Conservation (phyloP, 1,140 invertebrate species). For the Sitodiplosis mosellana region DNA sequence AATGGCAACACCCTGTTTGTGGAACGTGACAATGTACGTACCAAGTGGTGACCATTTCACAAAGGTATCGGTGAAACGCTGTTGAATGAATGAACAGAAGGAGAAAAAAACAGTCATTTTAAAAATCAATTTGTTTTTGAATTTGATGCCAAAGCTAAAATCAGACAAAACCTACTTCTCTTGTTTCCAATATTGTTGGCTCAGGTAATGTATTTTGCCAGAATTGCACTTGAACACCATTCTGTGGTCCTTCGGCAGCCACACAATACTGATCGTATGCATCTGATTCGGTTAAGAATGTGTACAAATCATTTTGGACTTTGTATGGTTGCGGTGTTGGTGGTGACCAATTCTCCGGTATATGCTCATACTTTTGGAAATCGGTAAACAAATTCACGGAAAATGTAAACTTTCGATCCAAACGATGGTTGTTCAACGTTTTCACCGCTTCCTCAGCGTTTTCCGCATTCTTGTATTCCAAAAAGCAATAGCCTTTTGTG, state of each 20-base stretch:
- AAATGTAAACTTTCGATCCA: constrained; percentile 94
- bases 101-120: not conserved
- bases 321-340: constrained; percentile 74
- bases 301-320: constrained; percentile 74
- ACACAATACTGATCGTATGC: constrained; percentile 91
- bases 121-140: not conserved
- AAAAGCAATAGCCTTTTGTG: constrained; percentile 89
- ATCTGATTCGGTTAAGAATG: constrained; percentile 81
- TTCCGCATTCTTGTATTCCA: constrained; percentile 70
- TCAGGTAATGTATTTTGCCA: constrained; percentile 84
- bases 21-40: constrained; percentile 90
- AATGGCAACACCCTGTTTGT: constrained; percentile 83
- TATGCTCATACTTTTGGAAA: constrained; percentile 80
- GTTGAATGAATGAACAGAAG: constrained; percentile 5
- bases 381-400: constrained; percentile 91
- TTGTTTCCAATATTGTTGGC: constrained; percentile 61
- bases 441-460: constrained; percentile 77
- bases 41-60: constrained; percentile 95
- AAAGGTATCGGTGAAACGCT: constrained; percentile 51
- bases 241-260: constrained; percentile 55
- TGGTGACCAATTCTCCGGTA: constrained; percentile 82
- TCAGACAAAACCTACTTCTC: constrained; percentile 36
- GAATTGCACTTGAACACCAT: constrained; percentile 56
- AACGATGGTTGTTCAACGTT: constrained; percentile 76
- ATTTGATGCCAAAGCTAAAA: not conserved